phyloP scores from a whole-genome alignment of 2,797 vertebrate species.

The Pagetopsis macropterus region DNA sequence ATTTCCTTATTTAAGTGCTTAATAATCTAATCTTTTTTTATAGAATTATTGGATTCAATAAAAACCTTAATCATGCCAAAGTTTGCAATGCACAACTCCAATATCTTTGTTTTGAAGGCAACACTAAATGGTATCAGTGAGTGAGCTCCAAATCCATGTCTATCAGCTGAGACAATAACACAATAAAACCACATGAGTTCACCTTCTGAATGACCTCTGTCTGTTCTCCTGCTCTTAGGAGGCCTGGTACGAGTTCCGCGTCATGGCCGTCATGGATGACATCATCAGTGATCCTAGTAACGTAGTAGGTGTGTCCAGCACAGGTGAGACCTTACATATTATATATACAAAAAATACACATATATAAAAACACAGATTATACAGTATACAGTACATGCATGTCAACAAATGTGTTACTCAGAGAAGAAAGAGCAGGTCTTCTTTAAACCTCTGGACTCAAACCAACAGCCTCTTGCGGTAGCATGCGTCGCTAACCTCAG shows the following conservation, averaged over 20 bases:
- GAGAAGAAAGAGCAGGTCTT: too few species aligned
- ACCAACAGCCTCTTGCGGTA: constrained; percentile 40
- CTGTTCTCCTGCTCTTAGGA: constrained; percentile 81
- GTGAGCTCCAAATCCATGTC: not conserved
- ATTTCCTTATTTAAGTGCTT: too few species aligned
- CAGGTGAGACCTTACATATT: constrained; percentile 84
- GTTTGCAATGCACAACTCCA: too few species aligned
- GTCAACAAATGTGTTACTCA: too few species aligned
- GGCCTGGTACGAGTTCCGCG: constrained; percentile 97
- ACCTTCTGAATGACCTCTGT: not conserved
- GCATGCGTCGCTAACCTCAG: constrained; percentile 39
- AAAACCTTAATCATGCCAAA: too few species aligned
- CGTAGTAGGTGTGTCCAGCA: constrained; percentile 95
- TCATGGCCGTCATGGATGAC: constrained; percentile 97
- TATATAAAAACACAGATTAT: too few species aligned
- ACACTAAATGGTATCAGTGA: not conserved
- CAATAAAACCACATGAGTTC: not conserved
- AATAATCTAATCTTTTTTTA: too few species aligned
- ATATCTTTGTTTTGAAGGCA: too few species aligned
- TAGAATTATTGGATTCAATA: too few species aligned
- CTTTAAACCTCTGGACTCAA: constrained; percentile 28
- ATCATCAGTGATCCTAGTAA: constrained; percentile 97
- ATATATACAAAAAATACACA: not conserved
- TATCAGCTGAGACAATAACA: not conserved
- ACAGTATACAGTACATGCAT: too few species aligned